A percentile compares a stretch with the other conserved stretches of the same genome.
Conservation (phyloP, 2,113 vertebrate genomes). For the Muntiacus muntjak region DNA sequence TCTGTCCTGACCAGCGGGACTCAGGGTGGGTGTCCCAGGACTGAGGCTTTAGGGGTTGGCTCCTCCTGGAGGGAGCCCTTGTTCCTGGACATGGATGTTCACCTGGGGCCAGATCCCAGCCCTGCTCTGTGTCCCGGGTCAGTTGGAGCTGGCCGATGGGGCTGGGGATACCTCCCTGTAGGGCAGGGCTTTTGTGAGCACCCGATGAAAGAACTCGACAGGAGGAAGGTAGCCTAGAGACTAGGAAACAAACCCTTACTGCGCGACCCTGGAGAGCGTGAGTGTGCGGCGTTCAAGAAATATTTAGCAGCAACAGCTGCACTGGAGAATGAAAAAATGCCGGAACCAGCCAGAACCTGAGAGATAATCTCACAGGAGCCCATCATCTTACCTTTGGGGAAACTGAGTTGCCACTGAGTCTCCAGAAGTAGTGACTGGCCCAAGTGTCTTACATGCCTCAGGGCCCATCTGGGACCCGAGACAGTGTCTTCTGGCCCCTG, state of each 20-base stretch:
- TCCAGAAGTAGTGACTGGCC: background rate
- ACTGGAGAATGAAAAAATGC: background rate
- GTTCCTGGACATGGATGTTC: rapidly evolving
- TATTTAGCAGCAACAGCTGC: background rate
- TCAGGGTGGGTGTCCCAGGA: background rate
- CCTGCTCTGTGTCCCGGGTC: background rate
- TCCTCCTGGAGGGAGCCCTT: background rate
- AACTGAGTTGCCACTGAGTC: background rate
- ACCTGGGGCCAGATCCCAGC: background rate
- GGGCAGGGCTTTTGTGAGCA: background rate
- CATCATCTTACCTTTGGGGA: background rate
- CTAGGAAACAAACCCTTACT: background rate
- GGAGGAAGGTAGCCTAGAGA: background rate
- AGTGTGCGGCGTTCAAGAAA: background rate
- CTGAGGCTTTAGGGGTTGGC: background rate
- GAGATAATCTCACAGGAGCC: background rate
- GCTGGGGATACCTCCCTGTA: background rate
- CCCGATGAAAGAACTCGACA: background rate
- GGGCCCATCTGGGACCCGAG: background rate
- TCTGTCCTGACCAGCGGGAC: background rate
- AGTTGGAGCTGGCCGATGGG: background rate
- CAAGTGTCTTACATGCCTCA: background rate
- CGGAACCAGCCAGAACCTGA: background rate
- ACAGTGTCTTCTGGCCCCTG: background rate
- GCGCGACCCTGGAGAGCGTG: rapidly evolving